Conservation (phyloP, 2,888 invertebrate species). For the Cephus sareptanus region DNA sequence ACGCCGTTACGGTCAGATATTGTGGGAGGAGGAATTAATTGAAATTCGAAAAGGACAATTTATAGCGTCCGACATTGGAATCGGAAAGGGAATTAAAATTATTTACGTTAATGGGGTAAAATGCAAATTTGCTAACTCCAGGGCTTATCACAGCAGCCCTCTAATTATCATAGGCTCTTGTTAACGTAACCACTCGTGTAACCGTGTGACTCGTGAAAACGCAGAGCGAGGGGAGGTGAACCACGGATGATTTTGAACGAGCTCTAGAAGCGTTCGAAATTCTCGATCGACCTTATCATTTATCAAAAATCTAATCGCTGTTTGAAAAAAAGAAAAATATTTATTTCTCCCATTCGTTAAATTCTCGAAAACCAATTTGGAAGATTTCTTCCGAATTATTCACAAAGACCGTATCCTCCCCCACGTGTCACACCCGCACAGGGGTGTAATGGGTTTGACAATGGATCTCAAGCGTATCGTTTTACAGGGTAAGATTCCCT, state of each 20-base stretch:
- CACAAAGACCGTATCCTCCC: too few species aligned
- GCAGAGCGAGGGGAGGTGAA: too few species aligned
- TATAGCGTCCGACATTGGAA: neutral
- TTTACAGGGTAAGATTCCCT: conserved; percentile 46
- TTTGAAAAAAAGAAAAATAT: too few species aligned
- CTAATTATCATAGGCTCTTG: conserved; percentile 44
- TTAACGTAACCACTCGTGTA: conserved; percentile 14
- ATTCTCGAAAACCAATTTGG: too few species aligned
- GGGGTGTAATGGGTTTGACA: conserved; percentile 42
- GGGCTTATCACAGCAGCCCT: conserved; percentile 41
- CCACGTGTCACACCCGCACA: neutral
- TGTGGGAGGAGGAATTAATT: conserved; percentile 5
- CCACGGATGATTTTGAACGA: too few species aligned
- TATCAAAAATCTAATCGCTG: too few species aligned
- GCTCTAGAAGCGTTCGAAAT: too few species aligned
- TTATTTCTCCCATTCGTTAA: too few species aligned
- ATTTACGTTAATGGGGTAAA: conserved; percentile 39
- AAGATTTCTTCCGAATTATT: too few species aligned
- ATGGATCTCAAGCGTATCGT: conserved; percentile 58
- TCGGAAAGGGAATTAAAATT: conserved; percentile 21
- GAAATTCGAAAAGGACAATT: conserved; percentile 15
- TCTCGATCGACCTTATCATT: too few species aligned
- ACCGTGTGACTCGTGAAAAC: too few species aligned
- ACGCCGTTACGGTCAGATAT: neutral
- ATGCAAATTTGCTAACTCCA: conserved; percentile 46